These are phyloP conservation scores for Euleptes europaea DNA, from an alignment of 2,113 vertebrate species.

Conservation along the genomic window DNA sequence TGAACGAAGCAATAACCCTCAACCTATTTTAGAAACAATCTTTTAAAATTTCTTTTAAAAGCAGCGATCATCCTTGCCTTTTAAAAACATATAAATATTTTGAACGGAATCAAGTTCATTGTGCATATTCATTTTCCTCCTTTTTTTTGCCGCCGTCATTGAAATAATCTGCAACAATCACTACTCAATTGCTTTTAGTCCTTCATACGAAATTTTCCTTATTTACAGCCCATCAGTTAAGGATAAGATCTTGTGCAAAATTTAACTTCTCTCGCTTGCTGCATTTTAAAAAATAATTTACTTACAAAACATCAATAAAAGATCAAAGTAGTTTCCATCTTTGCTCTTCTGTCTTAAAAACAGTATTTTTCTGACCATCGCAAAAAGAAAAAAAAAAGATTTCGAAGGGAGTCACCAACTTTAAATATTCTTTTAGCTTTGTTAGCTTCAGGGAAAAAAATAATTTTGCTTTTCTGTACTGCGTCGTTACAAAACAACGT, in stretches of 20 bases:
- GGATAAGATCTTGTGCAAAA: conserved; percentile 12
- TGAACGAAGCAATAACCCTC: background rate
- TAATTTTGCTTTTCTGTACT: background rate
- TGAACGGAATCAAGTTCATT: background rate
- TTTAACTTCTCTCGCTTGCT: background rate
- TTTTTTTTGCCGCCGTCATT: background rate
- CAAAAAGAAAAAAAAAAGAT: background rate
- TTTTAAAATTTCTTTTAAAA: background rate
- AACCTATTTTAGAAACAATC: background rate
- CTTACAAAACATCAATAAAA: conserved; percentile 6
- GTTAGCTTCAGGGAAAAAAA: too few species aligned
- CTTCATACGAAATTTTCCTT: background rate
- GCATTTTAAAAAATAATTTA: conserved; percentile 16
- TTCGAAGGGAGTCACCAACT: background rate
- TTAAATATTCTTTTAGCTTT: background rate
- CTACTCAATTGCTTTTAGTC: background rate
- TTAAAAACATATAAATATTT: background rate
- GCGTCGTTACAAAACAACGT: background rate
- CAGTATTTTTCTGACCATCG: background rate
- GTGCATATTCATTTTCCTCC: background rate
- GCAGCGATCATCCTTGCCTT: background rate
- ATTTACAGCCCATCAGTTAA: background rate
- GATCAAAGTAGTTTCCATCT: background rate
- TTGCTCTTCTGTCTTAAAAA: conserved; percentile 2
- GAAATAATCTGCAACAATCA: background rate